Percentiles rank a stretch among this genome's conserved stretches.
Conservation (phyloP, 1,140 invertebrate species). For the Heterodera carotae region DNA sequence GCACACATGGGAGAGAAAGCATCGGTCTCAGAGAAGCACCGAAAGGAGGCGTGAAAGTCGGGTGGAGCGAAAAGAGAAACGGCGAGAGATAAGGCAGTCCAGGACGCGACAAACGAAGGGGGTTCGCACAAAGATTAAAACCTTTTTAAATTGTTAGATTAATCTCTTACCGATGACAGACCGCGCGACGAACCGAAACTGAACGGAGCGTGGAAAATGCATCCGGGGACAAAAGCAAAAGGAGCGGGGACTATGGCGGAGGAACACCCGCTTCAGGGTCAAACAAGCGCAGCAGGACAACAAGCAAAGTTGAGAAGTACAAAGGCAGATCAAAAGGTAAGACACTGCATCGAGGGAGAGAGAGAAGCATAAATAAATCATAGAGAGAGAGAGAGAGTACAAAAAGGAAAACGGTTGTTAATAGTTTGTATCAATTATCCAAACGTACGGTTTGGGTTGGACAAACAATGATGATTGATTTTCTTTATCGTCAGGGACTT, state of each 20-base stretch:
- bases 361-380: too few relatives aligned
- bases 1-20: constrained; percentile 12
- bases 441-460: too few relatives aligned
- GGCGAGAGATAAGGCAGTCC: constrained; percentile 1
- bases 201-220: background rate
- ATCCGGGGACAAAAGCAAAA: background rate
- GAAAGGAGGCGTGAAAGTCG: constrained; percentile 5
- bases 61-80: constrained; percentile 14
- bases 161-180: background rate
- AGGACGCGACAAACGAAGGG: constrained; percentile 8
- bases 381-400: too few relatives aligned
- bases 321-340: background rate
- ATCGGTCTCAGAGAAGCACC: constrained; percentile 21
- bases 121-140: background rate
- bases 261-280: background rate
- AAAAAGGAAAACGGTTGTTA: too few relatives aligned
- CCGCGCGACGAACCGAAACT: background rate
- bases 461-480: too few relatives aligned
- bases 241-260: background rate
- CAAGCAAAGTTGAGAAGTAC: background rate
- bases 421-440: too few relatives aligned
- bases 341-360: background rate
- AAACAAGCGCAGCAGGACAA: background rate
- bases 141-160: background rate
- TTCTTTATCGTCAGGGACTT: too few relatives aligned